Conservation (phyloP, 2,797 vertebrate genomes). For the Decapterus maruadsi region DNA sequence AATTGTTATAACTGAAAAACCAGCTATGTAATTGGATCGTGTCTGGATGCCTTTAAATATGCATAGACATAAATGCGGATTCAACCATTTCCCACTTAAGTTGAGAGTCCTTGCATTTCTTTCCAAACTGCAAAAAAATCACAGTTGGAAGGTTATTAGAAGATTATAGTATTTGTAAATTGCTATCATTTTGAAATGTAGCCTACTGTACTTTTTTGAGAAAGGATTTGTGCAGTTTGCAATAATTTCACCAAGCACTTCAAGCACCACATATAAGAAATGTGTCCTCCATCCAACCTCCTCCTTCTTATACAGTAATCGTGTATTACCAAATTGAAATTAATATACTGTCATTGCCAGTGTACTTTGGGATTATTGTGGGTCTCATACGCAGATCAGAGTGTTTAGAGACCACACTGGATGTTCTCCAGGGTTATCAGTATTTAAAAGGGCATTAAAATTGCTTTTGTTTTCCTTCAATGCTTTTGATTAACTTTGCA, state of each 20-base stretch:
- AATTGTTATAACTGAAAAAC: not conserved
- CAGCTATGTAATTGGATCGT: not conserved
- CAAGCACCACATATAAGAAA: not conserved
- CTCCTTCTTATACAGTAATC: not conserved
- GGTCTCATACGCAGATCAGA: not conserved
- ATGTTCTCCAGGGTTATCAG: not conserved
- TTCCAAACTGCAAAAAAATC: not conserved
- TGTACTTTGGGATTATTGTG: not conserved
- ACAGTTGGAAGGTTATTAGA: not conserved
- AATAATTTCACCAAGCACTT: not conserved
- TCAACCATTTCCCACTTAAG: not conserved
- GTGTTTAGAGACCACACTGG: not conserved
- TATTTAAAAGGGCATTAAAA: slow-evolving; percentile 1
- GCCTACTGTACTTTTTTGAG: not conserved
- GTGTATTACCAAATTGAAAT: slow-evolving; percentile 9
- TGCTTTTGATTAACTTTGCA: not conserved
- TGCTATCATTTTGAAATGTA: no score
- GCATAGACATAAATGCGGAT: not conserved
- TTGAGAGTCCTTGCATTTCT: no score
- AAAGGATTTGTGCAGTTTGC: not conserved
- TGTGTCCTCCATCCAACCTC: not conserved
- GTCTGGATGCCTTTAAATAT: not conserved
- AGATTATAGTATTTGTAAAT: not conserved
- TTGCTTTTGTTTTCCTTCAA: not conserved
- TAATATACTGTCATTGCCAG: slow-evolving; percentile 6